Conservation (phyloP, 2,888 invertebrate genomes). For the Tipula confusa region DNA sequence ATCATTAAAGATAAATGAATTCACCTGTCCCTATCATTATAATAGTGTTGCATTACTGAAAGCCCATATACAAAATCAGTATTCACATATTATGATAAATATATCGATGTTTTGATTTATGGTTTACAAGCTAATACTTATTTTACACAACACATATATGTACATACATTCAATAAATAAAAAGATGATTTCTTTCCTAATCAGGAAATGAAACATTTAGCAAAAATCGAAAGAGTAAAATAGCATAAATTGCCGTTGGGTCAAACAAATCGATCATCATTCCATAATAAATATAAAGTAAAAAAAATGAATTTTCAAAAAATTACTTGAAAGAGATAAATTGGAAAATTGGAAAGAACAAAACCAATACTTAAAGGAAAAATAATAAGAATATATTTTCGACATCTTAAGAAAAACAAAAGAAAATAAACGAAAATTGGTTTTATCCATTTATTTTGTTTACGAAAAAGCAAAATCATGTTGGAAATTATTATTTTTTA, state of each 20-base stretch:
- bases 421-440: background rate
- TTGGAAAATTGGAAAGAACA: slow-evolving; percentile 3
- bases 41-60: too few relatives aligned
- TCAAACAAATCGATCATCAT: slow-evolving; percentile 12
- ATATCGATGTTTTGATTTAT: too few relatives aligned
- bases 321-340: slow-evolving; percentile 1
- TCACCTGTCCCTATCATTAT: too few relatives aligned
- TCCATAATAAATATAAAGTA: background rate
- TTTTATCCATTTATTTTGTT: slow-evolving; percentile 12
- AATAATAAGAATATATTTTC: slow-evolving; percentile 20
- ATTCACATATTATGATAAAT: too few relatives aligned
- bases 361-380: background rate
- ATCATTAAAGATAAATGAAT: too few relatives aligned
- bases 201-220: slow-evolving; percentile 12
- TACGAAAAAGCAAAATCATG: slow-evolving; percentile 16
- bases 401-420: background rate
- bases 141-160: too few relatives aligned
- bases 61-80: too few relatives aligned
- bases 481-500: slow-evolving; percentile 16
- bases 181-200: background rate
- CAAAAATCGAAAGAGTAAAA: background rate
- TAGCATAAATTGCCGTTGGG: background rate
- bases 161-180: too few relatives aligned
- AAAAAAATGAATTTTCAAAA: background rate
- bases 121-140: too few relatives aligned